Evolutionary conservation across 2,888 invertebrate species (phyloP).

Genomic region (Eutolmus rufibarbis): DNA sequence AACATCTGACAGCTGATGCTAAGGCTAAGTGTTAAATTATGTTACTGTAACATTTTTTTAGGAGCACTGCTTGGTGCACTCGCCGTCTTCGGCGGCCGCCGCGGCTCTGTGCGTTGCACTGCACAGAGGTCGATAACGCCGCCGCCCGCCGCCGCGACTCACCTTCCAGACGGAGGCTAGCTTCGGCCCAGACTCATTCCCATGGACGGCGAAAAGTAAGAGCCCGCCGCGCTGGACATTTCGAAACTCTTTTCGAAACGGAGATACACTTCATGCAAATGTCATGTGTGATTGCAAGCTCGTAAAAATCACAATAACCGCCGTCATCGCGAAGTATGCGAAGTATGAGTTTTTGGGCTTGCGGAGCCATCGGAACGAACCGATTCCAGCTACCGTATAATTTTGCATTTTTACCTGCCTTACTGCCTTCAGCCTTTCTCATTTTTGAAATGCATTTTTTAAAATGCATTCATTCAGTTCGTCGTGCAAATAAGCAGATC

Average conservation of each 20-base stretch:
- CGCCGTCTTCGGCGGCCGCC: not conserved
- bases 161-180: not conserved
- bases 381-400: not conserved
- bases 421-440: not conserved
- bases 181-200: not conserved
- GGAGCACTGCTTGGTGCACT: not conserved
- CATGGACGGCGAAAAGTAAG: not conserved
- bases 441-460: not conserved
- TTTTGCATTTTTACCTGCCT: not conserved
- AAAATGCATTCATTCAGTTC: not conserved
- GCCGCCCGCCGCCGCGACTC: not conserved
- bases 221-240: not conserved
- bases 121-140: not conserved
- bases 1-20: constrained; percentile 50
- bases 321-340: not conserved
- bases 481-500: not conserved
- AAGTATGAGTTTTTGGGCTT: not conserved
- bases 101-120: not conserved
- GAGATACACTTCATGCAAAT: not conserved
- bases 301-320: not conserved
- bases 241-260: not conserved
- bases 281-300: not conserved
- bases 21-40: constrained; percentile 48
- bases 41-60: constrained; percentile 45
- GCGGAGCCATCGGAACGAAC: not conserved